Evolutionary conservation across 2,797 vertebrate species (phyloP).

Genomic region (Alectoris magna): DNA sequence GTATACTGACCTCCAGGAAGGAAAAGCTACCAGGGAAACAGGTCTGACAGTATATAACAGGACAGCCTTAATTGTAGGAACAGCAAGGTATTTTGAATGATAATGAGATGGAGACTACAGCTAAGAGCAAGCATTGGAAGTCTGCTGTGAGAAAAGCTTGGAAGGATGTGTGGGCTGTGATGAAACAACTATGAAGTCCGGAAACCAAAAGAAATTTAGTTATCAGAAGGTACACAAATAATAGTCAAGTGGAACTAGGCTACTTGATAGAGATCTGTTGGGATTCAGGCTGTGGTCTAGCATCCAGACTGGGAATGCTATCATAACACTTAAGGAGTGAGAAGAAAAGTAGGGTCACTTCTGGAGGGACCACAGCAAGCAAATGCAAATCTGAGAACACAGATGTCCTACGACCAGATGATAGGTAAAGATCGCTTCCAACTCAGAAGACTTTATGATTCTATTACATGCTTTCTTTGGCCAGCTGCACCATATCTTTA

Average conservation of each 20-base stretch:
- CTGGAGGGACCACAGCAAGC: neutral
- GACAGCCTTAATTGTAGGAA: neutral
- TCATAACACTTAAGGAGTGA: neutral
- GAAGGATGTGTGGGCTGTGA: neutral
- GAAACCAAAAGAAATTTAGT: neutral
- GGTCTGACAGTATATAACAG: neutral
- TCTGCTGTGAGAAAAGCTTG: neutral
- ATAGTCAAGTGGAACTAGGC: neutral
- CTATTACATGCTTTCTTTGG: neutral
- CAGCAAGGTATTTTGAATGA: neutral
- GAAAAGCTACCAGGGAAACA: neutral
- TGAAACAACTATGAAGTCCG: neutral
- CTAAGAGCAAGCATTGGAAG: neutral
- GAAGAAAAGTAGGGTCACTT: neutral
- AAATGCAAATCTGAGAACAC: neutral
- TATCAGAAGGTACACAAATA: neutral
- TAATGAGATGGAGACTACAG: neutral
- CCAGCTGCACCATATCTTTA: neutral
- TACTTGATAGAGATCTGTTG: neutral
- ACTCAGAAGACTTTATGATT: no score
- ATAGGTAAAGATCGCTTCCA: no score
- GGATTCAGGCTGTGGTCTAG: neutral
- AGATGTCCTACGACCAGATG: no score
- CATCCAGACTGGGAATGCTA: no score
- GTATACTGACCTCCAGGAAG: neutral